A percentile compares a stretch with the other conserved stretches of the same genome.
phyloP scores from a whole-genome alignment of 2,888 invertebrate genomes.

The Sabatieria punctata region DNA sequence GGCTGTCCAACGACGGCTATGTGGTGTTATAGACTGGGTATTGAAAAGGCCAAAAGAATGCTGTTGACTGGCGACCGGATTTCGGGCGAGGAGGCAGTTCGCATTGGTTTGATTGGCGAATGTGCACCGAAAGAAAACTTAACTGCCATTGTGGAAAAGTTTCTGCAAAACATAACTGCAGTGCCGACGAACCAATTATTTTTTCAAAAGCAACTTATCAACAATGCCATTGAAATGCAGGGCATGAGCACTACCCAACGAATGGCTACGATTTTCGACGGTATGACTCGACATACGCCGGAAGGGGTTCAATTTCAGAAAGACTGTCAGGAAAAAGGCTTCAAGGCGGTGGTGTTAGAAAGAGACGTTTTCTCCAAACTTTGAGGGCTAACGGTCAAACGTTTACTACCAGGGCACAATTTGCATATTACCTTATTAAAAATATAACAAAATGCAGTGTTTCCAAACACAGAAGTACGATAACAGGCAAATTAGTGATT shows the following conservation, averaged over 20 bases:
- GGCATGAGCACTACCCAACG: conserved; percentile 14
- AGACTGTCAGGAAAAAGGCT: conserved; percentile 13
- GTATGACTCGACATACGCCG: conserved; percentile 17
- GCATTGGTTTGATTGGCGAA: conserved; percentile 13
- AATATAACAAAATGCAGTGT: too few relatives aligned
- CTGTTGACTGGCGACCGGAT: conserved; percentile 16
- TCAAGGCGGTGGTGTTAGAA: conserved; percentile 16
- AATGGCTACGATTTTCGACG: conserved; percentile 16
- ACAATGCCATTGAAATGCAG: conserved; percentile 15
- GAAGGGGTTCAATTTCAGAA: conserved; percentile 17
- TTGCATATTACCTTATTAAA: too few relatives aligned
- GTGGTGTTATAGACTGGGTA: conserved; percentile 12
- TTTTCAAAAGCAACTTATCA: conserved; percentile 16
- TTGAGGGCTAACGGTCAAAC: too few relatives aligned
- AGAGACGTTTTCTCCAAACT: too few relatives aligned
- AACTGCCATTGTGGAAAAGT: not conserved
- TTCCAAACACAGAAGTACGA: too few relatives aligned
- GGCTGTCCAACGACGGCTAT: conserved; percentile 16
- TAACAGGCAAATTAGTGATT: too few relatives aligned
- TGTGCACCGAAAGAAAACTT: not conserved
- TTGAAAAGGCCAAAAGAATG: conserved; percentile 16
- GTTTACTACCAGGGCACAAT: too few relatives aligned
- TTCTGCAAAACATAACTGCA: not conserved
- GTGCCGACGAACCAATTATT: conserved; percentile 15
- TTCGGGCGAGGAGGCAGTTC: conserved; percentile 13